Conservation (phyloP, 1,140 invertebrate genomes). For the Drosophila trapezifrons region DNA sequence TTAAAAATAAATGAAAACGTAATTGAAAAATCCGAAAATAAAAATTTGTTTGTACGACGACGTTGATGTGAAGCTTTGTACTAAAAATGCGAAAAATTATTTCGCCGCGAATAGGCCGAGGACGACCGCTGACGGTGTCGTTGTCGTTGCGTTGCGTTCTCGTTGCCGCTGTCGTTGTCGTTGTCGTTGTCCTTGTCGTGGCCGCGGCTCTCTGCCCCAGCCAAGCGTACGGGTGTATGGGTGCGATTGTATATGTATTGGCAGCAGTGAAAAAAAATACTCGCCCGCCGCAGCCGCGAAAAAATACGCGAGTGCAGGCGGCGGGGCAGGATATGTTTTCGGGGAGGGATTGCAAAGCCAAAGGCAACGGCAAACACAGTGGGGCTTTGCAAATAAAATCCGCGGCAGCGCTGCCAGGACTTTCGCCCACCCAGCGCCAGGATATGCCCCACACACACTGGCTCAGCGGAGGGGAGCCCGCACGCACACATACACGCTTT, state of each 20-base stretch:
- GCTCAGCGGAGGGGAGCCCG: conserved; percentile 47
- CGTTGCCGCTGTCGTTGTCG: conserved; percentile 31
- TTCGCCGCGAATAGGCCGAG: conserved; percentile 84
- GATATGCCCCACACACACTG: conserved; percentile 19
- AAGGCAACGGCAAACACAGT: conserved; percentile 46
- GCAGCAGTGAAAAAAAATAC: conserved; percentile 62
- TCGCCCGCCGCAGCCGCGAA: conserved; percentile 76
- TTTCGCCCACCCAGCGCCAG: conserved; percentile 61
- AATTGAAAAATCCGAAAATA: conserved; percentile 84
- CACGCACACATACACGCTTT: conserved; percentile 45
- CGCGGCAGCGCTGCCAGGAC: conserved; percentile 53
- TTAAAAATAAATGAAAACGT: conserved; percentile 83
- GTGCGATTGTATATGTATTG: conserved; percentile 54
- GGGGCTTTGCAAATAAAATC: conserved; percentile 74
- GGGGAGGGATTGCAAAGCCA: conserved; percentile 63
- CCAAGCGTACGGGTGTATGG: conserved; percentile 28
- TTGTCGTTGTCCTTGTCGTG: conserved; percentile 31
- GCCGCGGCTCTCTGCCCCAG: conserved; percentile 41
- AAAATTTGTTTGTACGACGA: conserved; percentile 84
- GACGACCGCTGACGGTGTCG: conserved; percentile 65
- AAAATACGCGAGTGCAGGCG: conserved; percentile 75
- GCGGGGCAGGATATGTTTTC: conserved; percentile 21
- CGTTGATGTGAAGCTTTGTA: conserved; percentile 84
- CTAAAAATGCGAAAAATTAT: conserved; percentile 84
- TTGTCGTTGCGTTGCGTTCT: conserved; percentile 51